These are phyloP conservation scores for Zophobas atratus DNA, from an alignment of 1,140 invertebrate species.

Conservation along the genomic window DNA sequence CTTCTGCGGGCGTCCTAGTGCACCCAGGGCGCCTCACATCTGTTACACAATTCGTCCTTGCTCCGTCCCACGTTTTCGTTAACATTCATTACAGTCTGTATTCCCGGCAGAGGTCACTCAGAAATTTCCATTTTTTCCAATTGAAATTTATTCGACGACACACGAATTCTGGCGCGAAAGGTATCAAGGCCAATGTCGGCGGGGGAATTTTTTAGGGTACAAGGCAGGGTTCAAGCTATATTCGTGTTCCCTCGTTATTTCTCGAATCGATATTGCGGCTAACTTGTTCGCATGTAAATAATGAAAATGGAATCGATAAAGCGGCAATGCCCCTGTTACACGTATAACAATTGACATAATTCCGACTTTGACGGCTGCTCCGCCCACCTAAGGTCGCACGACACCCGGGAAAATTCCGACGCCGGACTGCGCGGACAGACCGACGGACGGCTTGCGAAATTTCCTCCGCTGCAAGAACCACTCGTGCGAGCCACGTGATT, in stretches of 20 bases:
- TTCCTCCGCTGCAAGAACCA: constrained; percentile 1
- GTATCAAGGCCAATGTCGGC: constrained; percentile 35
- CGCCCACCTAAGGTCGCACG: constrained; percentile 28
- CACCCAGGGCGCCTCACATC: constrained; percentile 41
- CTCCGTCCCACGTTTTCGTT: constrained; percentile 42
- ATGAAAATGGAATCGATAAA: constrained; percentile 38
- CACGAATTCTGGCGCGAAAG: neutral
- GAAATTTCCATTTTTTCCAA: constrained; percentile 37
- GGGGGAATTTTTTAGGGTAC: constrained; percentile 10
- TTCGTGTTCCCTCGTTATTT: constrained; percentile 31
- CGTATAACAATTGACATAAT: constrained; percentile 41
- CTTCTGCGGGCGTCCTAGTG: neutral
- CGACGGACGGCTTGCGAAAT: too few species aligned
- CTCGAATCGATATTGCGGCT: constrained; percentile 26
- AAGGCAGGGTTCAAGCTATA: neutral
- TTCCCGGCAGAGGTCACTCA: constrained; percentile 33
- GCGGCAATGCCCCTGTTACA: constrained; percentile 40
- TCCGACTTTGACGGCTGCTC: constrained; percentile 1
- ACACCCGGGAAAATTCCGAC: neutral
- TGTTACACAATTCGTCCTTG: constrained; percentile 42
- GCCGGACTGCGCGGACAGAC: too few species aligned
- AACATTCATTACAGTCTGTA: constrained; percentile 38
- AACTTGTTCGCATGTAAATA: constrained; percentile 42
- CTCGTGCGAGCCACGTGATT: constrained; percentile 30
- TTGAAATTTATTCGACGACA: constrained; percentile 26